Evolutionary conservation across 2,797 vertebrate genomes (phyloP), one percentile per base, ranked within the genome.

Genomic region (Lates japonicus): DNA sequence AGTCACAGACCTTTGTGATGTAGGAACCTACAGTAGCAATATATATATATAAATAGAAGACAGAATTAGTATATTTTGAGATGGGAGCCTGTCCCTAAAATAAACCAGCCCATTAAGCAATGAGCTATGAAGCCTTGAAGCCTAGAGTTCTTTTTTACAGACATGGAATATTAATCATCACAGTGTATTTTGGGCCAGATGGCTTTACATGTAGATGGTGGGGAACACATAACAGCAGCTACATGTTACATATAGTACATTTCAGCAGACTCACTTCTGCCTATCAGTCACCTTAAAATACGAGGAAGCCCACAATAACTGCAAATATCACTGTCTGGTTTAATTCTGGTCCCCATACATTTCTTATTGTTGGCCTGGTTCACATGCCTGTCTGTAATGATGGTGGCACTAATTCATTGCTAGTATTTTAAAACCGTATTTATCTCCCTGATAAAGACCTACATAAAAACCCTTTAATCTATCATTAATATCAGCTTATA

Each of bases 1-100:
- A 92, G 90, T 91, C 92, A 91, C 89, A 93, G 83, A 90, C 79
- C 76, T 81, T 84, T 92, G 86, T 85, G 87, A 76, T 89, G 72
- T 70, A 42, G 57, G 42, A 85, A 62, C 70, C 78, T 71, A 74
- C 62, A 85, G 76, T 73, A 79, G 57, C 70, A 67, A 55, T 76
- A 82, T 49, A 55, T 33, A 58, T 58, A 63, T 62, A 52, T 17
- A 54, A 69, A 61, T 55, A n/a, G n/a, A 20, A 81, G 70, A 54
- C 49, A 80, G 74, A n/a, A 31, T 78, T 41, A 60, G 22, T 74
- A 17, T 54, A 57, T 80, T 52, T 37, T 57, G 54, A 77, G 63
- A 75, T 72, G 49, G 14, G 12, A 44, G 37, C 75, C 39, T 49
- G 37, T 63, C n/a, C 59, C 41, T 71, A 1, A 57, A 58, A 65